phyloP scores from a whole-genome alignment of 2,113 vertebrate genomes.

The Heloderma charlesbogerti region DNA sequence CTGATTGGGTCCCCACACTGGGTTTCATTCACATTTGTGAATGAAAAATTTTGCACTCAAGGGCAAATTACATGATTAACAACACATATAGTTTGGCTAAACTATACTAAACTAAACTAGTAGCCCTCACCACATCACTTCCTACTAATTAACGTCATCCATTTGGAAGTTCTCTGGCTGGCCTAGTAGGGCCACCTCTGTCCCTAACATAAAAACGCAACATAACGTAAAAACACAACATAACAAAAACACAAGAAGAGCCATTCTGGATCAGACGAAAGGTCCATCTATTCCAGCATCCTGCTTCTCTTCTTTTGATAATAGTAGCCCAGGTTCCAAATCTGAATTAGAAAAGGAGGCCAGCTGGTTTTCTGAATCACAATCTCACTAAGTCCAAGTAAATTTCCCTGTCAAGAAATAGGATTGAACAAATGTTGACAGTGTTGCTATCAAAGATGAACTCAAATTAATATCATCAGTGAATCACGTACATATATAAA shows the following conservation, averaged over 20 bases:
- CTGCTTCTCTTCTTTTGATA: constrained; percentile 40
- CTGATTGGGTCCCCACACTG: too few relatives aligned
- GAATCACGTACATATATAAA: constrained; percentile 44
- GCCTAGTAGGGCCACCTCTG: not conserved
- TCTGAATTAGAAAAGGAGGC: constrained; percentile 40
- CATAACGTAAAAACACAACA: too few relatives aligned
- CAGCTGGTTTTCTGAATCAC: constrained; percentile 48
- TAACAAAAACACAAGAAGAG: not conserved
- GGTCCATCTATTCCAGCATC: not conserved
- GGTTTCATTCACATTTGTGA: too few relatives aligned
- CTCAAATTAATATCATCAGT: constrained; percentile 55
- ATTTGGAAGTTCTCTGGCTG: not conserved
- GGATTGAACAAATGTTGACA: constrained; percentile 66
- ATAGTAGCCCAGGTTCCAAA: constrained; percentile 53
- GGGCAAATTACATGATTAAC: not conserved
- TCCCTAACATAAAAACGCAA: too few relatives aligned
- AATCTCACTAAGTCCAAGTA: constrained; percentile 56
- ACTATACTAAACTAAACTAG: too few relatives aligned
- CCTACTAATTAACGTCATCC: not conserved
- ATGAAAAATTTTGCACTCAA: too few relatives aligned
- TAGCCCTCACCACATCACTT: not conserved
- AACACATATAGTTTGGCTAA: not conserved
- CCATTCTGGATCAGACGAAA: not conserved
- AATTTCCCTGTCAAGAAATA: constrained; percentile 60
- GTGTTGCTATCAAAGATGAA: constrained; percentile 57